Percentiles rank a stretch among this genome's conserved stretches.
Evolutionary conservation across 1,140 invertebrate species (phyloP).

Genomic region (Gonioctena quinquepunctata): DNA sequence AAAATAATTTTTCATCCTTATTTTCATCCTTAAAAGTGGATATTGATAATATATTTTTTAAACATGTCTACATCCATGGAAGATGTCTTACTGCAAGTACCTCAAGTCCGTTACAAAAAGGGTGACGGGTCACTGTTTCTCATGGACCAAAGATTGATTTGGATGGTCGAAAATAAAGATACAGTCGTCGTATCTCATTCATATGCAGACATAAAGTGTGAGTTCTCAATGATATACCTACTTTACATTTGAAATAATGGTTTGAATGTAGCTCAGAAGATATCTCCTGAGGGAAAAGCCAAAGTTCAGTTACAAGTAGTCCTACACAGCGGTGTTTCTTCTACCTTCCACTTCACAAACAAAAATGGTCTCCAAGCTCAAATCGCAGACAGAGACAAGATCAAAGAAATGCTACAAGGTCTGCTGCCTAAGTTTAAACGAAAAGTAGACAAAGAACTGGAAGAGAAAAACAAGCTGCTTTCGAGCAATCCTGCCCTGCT

Average conservation of each 20-base stretch:
- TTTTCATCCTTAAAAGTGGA: too few relatives aligned
- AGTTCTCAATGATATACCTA: constrained; percentile 43
- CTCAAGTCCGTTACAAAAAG: constrained; percentile 93
- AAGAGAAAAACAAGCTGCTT: constrained; percentile 86
- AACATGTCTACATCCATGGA: constrained; percentile 84
- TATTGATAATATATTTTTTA: background rate
- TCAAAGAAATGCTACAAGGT: constrained; percentile 91
- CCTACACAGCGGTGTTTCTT: constrained; percentile 89
- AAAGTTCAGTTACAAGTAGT: constrained; percentile 99
- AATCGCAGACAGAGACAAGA: constrained; percentile 87
- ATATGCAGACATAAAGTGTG: constrained; percentile 96
- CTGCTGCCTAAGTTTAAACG: constrained; percentile 93
- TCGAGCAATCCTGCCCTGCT: constrained; percentile 81
- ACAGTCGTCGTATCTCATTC: constrained; percentile 90
- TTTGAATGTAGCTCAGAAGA: constrained; percentile 85
- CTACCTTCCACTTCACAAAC: constrained; percentile 98
- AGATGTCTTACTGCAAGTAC: constrained; percentile 90
- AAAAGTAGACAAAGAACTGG: constrained; percentile 91
- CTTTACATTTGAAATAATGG: constrained; percentile 3
- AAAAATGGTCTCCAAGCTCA: constrained; percentile 79
- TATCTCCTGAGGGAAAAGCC: constrained; percentile 96
- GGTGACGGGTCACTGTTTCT: constrained; percentile 94
- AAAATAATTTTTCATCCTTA: background rate
- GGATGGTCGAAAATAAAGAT: constrained; percentile 92
- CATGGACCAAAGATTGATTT: constrained; percentile 93